Evolutionary conservation across 2,113 vertebrate genomes (phyloP), one percentile per base, ranked within the genome.

Genomic region (Pedionomus torquatus): DNA sequence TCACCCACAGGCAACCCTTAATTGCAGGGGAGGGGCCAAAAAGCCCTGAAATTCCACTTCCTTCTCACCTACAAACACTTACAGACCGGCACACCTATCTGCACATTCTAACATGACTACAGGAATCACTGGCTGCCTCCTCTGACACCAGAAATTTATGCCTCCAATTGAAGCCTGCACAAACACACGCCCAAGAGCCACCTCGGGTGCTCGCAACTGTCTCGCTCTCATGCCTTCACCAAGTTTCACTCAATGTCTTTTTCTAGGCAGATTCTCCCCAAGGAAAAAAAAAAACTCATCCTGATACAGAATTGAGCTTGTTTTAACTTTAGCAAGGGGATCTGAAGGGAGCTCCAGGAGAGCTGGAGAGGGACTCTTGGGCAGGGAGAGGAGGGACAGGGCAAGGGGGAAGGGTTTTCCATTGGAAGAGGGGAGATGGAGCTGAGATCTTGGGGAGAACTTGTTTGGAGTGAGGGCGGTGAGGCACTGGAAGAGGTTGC

Each of bases 201-300:
- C 3, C 49, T 25, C 11, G 0, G 37, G 33, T 5, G 0, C 60
- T 17, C 44, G 3, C 6, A 17, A 5, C 44, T 28, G 51, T 31
- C 10, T 46, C 2, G 0, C 19, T 5, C 25, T 39, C 16, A 1
- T 1, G 41, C 55, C 31, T 35, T 17, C 81, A 30, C 31, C 11
- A 64, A 48, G 21, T 13, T 64, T 30, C 1, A 1, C 46, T 46
- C 13, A 12, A 8, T 26, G 23, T 37, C 52, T 58, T 80, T 54
- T 54, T 20, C 39, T 39, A 33, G 33, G 15, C 28, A 61, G 8
- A n/a, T 9, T 30, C n/a, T 46, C 48, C 64, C 39, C 57, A 48
- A n/a, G 33, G 15, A 24, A 43, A 43, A 43, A 43, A 15, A 41
- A 41, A 41, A 41, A 41, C 41, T 13, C 41, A 41, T 41, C 33